Conservation (phyloP, 2,113 vertebrate species). For the Eudyptes chrysolophus region DNA sequence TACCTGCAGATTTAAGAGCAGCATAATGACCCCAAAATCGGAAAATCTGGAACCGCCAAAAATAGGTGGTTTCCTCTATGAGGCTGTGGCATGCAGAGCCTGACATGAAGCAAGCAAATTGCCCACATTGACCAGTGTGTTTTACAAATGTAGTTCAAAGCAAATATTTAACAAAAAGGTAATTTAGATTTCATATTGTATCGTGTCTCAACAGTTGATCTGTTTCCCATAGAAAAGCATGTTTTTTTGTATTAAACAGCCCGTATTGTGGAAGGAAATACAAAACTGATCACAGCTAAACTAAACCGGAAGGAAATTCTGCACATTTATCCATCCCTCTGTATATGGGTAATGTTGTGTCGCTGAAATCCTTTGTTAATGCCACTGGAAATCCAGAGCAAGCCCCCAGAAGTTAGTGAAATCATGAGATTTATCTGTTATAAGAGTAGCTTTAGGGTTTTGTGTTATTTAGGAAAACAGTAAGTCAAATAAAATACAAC, state of each 20-base stretch:
- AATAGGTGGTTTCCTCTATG: neutral
- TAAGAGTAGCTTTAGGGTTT: neutral
- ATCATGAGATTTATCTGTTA: neutral
- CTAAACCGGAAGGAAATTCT: neutral
- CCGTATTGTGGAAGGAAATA: neutral
- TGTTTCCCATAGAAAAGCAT: neutral
- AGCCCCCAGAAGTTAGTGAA: neutral
- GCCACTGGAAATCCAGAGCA: neutral
- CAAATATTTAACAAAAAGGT: neutral
- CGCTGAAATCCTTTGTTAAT: neutral
- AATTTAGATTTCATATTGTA: neutral
- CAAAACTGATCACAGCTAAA: neutral
- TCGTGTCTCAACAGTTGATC: neutral
- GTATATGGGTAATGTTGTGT: neutral
- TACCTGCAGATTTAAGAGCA: neutral
- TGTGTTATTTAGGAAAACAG: neutral
- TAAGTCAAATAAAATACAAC: neutral
- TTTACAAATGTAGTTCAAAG: neutral
- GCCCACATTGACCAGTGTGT: neutral
- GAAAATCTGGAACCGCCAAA: neutral
- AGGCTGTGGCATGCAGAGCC: neutral
- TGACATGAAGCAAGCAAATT: neutral
- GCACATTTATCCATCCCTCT: neutral
- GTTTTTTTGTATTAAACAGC: neutral
- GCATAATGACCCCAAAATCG: neutral